Evolutionary conservation across 2,797 vertebrate species (phyloP), one percentile per base, ranked within the genome.

Genomic region (Artibeus lituratus): DNA sequence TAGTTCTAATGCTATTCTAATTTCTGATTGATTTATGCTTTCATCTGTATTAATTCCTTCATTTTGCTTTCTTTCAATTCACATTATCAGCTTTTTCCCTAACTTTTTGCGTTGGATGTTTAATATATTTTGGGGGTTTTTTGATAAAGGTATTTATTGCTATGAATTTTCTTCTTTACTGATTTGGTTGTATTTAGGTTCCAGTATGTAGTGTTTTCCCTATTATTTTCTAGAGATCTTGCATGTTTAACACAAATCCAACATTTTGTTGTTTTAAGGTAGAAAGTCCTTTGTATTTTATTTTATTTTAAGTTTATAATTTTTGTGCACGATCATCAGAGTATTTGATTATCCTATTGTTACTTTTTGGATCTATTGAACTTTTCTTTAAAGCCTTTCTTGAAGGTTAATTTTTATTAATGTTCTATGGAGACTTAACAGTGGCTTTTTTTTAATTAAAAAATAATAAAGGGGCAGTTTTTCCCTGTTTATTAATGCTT

Each of bases 161-260:
- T 90, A 2, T 93, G 51, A 84, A 76, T 95, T 93, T 92, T 92
- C 73, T 77, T 95, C 70, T 95, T 92, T 65, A 49, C 72, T 95
- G 44, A 51, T 59, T 85, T 81, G 65, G 32, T 69, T 93, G 3
- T 91, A 44, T 93, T 94, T 93, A 77, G 37, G 49, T 87, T 94
- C 72, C 22, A 67, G 29, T 78, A 78, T 80, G 49, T 90, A 76
- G 21, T 53, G 65, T 42, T 95, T 94, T 85, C 12, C 44, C 89
- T 78, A 29, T 12, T 24, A 15, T 77, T 85, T 83, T 73, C 53
- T 95, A 91, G 88, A 93, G 73, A 93, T 59, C 67, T 85, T 49
- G 3, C 3, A n/a, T n/a, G n/a, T 91, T 80, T 73, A 91, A 85
- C 24, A 29, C 44, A 35, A 72, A 49, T 62, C 22, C 39, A 94